Evolutionary conservation across 92 coral and sea anemone genomes (phyloP).

Genomic region (Phenganax stokvisi): DNA sequence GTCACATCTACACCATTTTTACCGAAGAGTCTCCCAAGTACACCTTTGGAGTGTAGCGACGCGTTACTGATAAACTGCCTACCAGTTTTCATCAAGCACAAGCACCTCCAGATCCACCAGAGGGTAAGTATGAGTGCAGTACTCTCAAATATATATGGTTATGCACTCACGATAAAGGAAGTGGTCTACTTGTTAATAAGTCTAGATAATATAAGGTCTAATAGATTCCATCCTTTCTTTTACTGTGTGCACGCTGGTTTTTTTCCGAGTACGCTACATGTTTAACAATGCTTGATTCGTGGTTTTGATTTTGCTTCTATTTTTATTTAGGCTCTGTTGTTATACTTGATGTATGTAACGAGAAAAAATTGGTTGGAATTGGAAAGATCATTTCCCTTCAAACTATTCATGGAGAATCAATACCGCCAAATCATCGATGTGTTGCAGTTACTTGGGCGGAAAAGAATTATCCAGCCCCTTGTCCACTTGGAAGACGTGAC

Average conservation of each 20-base stretch:
- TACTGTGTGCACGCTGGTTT: not conserved
- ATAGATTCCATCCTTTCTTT: too few species aligned
- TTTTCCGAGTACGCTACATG: not conserved
- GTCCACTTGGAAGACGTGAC: not conserved
- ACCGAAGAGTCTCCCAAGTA: not conserved
- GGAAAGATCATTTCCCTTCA: not conserved
- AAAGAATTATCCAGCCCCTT: not conserved
- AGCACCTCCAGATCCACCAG: conserved; percentile 3
- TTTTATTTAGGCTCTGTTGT: not conserved
- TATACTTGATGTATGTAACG: not conserved
- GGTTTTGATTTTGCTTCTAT: not conserved
- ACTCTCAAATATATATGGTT: too few species aligned
- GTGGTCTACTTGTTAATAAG: not conserved
- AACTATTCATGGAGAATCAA: not conserved
- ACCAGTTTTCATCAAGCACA: not conserved
- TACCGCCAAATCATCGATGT: not conserved
- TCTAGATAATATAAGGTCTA: not conserved
- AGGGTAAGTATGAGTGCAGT: not conserved
- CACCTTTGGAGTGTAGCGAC: not conserved
- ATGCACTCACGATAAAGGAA: not conserved
- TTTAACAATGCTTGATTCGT: too few species aligned
- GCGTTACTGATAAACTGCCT: not conserved
- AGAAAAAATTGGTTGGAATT: not conserved
- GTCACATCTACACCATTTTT: not conserved
- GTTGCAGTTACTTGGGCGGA: not conserved